phyloP scores from a whole-genome alignment of 2,113 vertebrate species.

The Cyanoliseus patagonus region DNA sequence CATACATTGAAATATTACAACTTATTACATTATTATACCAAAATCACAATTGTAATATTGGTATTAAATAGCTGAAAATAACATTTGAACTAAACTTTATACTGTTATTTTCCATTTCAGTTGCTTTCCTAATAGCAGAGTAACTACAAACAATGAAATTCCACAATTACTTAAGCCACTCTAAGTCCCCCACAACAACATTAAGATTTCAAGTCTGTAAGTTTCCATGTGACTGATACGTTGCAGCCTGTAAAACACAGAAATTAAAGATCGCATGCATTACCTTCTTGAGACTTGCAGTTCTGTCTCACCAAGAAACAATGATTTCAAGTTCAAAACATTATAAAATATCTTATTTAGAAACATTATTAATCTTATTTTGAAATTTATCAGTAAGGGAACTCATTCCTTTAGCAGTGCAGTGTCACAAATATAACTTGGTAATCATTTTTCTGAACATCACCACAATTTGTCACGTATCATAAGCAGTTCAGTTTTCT shows the following conservation, averaged over 20 bases:
- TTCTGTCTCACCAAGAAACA: background rate
- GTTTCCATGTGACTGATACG: background rate
- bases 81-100: background rate
- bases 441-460: background rate
- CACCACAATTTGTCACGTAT: background rate
- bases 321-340: background rate
- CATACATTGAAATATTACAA: background rate
- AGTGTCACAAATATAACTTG: background rate
- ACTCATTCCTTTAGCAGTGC: background rate
- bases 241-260: background rate
- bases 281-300: background rate
- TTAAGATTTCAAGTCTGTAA: background rate
- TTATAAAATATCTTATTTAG: background rate
- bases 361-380: background rate
- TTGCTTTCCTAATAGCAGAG: background rate
- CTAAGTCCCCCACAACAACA: background rate
- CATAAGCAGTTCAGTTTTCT: background rate
- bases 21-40: background rate
- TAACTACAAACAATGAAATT: background rate
- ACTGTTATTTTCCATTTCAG: background rate
- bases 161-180: background rate
- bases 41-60: background rate
- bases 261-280: background rate
- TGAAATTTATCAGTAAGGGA: background rate
- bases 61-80: background rate